Conservation (phyloP, 2,113 vertebrate species). For the Nothocercus julius region DNA sequence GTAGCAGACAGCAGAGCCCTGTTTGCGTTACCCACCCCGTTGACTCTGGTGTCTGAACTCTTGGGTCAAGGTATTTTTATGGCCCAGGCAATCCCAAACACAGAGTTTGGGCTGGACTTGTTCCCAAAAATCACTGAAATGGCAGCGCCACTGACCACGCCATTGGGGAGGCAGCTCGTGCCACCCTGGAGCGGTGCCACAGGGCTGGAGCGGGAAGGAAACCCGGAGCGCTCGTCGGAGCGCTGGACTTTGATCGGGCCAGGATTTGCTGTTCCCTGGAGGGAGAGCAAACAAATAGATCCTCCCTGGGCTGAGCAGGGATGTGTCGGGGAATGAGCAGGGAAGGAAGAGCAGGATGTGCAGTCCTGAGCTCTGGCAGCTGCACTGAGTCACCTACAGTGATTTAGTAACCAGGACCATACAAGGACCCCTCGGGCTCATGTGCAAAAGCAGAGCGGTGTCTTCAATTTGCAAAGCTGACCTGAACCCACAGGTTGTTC, state of each 20-base stretch:
- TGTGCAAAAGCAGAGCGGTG: no score
- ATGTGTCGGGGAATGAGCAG: background rate
- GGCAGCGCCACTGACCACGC: accelerated
- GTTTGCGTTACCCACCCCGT: background rate
- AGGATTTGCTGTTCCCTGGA: background rate
- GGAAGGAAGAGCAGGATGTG: background rate
- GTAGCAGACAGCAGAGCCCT: background rate
- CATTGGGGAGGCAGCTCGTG: background rate
- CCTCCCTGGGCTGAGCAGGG: background rate
- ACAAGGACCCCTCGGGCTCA: no score
- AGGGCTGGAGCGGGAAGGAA: background rate
- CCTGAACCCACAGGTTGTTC: background rate
- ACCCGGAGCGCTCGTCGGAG: background rate
- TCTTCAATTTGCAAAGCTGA: background rate
- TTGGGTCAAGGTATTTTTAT: background rate
- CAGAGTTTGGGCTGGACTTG: background rate
- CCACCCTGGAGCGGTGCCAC: no score
- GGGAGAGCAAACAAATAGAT: conserved; percentile 42
- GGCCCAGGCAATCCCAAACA: background rate
- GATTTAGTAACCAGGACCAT: background rate
- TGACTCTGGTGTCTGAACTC: background rate
- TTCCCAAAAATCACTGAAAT: background rate
- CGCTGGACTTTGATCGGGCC: background rate
- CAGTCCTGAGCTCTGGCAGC: accelerated
- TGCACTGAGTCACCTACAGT: background rate